Evolutionary conservation across 2,888 invertebrate genomes (phyloP), one percentile per base, ranked within the genome.

Genomic region (Steinernema carpocapsae): DNA sequence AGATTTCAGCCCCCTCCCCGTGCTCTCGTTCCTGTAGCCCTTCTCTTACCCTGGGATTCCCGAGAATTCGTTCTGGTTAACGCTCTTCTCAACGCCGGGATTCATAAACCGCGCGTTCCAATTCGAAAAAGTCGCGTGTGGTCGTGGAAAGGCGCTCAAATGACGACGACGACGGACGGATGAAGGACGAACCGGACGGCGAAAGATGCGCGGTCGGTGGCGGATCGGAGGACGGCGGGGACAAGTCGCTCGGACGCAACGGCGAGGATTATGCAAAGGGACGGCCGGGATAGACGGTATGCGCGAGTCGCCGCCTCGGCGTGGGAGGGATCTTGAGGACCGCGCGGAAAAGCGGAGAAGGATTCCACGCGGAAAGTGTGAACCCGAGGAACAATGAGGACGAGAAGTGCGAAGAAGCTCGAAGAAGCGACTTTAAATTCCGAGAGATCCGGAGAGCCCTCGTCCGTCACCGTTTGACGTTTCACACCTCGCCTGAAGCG

Each of bases 251-350:
- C 3, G 52, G 52, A n/a, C 52, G 64, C 64, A 29, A 56, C 56
- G 56, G 56, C 14, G 56, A 48, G 56, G 56, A 56, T 56, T 56
- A 56, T 56, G 56, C 14, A 22, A 56, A 24, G 22, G 56, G 4
- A 24, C 26, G 56, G 14, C 24, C 14, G 48, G 48, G 22, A 22
- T 14, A 22, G 26, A 22, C 56, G 22, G 24, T 26, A 48, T 48
- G 46, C 26, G n/a, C 3, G 29, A 26, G 56, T n/a, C 72, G 72
- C 10, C 72, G 72, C n/a, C 72, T 43, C 45, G 45, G 26, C 24
- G 72, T 51, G 51, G 52, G 71, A 71, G 71, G 71, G 64, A 37
- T 26, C 32, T 32, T 71, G 42, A 32, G 37, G 70, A 29, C 46
- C 48, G 46, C 22, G 17, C 24, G 45, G 37, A 37, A 10, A 37